Base-by-base conservation (phyloP, 2,888 invertebrate species). In the Elysia crispata region DNA sequence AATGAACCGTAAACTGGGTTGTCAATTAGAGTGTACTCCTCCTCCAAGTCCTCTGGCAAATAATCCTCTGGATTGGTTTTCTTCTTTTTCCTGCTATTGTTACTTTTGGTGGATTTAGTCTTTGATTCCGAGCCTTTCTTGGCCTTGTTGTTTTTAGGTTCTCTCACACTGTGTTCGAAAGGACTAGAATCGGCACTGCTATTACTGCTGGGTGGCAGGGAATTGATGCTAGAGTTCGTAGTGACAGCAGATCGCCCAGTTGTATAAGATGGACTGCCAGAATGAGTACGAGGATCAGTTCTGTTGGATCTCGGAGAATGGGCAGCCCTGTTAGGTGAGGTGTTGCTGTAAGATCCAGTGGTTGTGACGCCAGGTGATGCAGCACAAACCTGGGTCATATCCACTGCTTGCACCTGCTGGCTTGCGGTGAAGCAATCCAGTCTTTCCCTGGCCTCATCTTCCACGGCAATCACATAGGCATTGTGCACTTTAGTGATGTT, bases 381-480 rank as follows among this genome's bases (percentile, higher is more conserved):
- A 15, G 72, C 41, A 60, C 76, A 54, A 64, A 97, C 94, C 93
- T 96, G 96, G 91, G 96, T 96, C 95, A 97, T 97, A 94, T 97
- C 97, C 92, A 97, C 95, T 82, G 98, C 97, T 89, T 96, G 96
- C 94, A 98, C 96, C 64, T 74, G 66, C 67, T 74, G 79, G 33
- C 41, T 74, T 67, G 69, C 31, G 60, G 80, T 70, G 31, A 76
- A 76, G n/a, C 54, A 41, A 89, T 98, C 97, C 92, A 98, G 94
- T 90, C 97, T 95, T 94, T 97, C 97, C 89, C 96, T 94, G 62
- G 93, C 97, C 94, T 96, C 97, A 94, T 98, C 97, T 94, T 98
- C 98, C 92, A 98, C 97, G 86, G 98, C 98, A 93, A 98, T 98
- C 94, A 98, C 97, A 94, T 98, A 98, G 86, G 98, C 98, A 96